A percentile compares a stretch with the other conserved stretches of the same genome.
Conservation (phyloP, 2,888 invertebrate genomes). For the Lasioglossum malachurum region DNA sequence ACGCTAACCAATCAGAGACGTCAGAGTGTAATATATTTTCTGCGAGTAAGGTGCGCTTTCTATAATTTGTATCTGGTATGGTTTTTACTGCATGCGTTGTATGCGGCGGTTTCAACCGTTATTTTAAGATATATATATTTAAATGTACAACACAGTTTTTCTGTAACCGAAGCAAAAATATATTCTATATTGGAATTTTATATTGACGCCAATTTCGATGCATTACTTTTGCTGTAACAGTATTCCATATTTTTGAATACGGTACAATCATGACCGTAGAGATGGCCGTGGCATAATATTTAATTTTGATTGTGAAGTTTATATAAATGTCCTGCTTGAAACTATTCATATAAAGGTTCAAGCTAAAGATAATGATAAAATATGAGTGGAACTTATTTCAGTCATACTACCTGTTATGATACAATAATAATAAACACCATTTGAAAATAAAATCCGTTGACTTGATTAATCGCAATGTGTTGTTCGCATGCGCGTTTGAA, state of each 20-base stretch:
- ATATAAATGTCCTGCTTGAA: neutral
- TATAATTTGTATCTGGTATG: slow-evolving; percentile 3
- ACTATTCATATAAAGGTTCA: neutral
- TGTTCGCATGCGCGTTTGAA: neutral
- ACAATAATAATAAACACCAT: neutral
- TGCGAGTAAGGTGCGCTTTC: neutral
- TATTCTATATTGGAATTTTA: neutral
- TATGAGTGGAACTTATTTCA: neutral
- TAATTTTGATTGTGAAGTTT: neutral
- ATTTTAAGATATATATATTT: neutral
- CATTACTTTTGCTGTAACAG: neutral
- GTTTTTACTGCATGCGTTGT: slow-evolving; percentile 11
- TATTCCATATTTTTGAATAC: neutral
- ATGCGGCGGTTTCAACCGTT: neutral
- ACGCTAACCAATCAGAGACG: neutral
- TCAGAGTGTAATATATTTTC: neutral
- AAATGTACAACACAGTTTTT: neutral
- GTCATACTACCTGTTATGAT: neutral
- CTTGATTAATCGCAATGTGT: neutral
- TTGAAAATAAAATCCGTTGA: neutral
- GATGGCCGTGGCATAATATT: too few species aligned
- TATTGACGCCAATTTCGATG: neutral
- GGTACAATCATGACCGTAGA: neutral
- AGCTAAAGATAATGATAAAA: neutral
- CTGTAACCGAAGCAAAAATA: neutral